Evolutionary conservation across 2,888 invertebrate species (phyloP), one percentile per base, ranked within the genome.

Genomic region (Thyatira batis): DNA sequence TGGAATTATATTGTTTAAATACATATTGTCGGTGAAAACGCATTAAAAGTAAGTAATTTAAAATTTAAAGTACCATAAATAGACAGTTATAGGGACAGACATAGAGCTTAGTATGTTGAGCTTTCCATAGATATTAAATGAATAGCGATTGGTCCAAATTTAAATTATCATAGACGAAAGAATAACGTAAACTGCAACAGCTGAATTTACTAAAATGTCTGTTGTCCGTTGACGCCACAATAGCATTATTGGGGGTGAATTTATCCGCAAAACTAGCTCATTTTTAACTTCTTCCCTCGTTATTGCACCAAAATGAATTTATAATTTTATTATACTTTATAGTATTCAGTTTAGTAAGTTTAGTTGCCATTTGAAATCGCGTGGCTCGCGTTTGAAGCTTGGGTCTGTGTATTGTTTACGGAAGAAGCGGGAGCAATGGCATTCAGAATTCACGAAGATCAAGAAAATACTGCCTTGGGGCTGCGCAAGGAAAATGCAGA

Each of bases 401-500:
- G 17, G 69, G 74, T 76, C 72, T 78, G 65, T 30, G 72, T 80
- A 75, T 69, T 87, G 84, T 89, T 85, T 86, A 86, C 87, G 84
- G 83, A 85, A 81, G 71, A 72, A 81, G 74, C 79, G 65, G 72
- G 73, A 66, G 79, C 82, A 86, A 96, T 96, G 96, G 95, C 95
- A 85, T 95, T 96, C 85, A 93, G 94, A 87, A 95, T 96, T 78
- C 95, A 95, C 85, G 94, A 95, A 85, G 96, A 96, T 87, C 94
- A 95, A 83, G 96, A 96, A 88, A 96, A 96, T 86, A 90, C 94
- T 68, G 80, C 91, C 62, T 77, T 92, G 67, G 90, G 89, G 59
- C 82, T 90, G 51, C 87, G 89, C 65, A 93, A 93, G 80, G 94
- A 93, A 61, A 92, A 85, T 73, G 82, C 85, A 63, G 91, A 91